Evolutionary conservation across 2,797 vertebrate species (phyloP).

Genomic region (Premnoplex brunnescens): DNA sequence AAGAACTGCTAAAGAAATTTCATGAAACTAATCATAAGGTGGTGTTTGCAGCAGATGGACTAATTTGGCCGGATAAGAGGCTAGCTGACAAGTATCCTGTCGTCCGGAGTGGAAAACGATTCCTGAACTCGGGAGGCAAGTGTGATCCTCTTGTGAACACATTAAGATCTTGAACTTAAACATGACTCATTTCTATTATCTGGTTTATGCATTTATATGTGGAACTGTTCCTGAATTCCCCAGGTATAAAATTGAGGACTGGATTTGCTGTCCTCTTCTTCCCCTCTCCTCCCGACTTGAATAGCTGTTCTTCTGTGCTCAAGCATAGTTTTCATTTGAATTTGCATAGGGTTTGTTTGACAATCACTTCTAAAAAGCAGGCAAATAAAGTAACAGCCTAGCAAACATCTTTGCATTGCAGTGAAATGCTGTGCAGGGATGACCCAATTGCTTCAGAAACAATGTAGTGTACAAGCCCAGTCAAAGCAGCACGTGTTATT

Average conservation of each 20-base stretch:
- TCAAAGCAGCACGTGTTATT: not conserved
- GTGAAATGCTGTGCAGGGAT: not conserved
- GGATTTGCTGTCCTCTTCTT: not conserved
- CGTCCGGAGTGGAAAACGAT: slow-evolving; percentile 91
- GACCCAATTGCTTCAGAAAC: not conserved
- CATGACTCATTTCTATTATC: not conserved
- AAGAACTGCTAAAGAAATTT: slow-evolving; percentile 93
- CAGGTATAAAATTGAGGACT: not conserved
- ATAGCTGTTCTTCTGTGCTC: not conserved
- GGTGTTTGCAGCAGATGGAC: slow-evolving; percentile 90
- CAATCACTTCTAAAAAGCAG: not conserved
- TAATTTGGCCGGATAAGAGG: slow-evolving; percentile 93
- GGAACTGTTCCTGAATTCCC: not conserved
- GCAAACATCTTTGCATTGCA: not conserved
- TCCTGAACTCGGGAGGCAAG: slow-evolving; percentile 96
- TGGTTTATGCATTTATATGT: not conserved
- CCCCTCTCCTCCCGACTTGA: not conserved
- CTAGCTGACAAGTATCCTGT: slow-evolving; percentile 90
- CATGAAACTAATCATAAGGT: slow-evolving; percentile 90
- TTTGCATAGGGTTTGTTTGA: not conserved
- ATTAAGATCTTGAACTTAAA: not conserved
- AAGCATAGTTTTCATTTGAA: not conserved
- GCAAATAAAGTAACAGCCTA: not conserved
- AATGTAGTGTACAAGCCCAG: not conserved
- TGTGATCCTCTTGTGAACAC: not conserved